phyloP scores from a whole-genome alignment of 37 sponge, comb jelly and placozoan genomes.

The Diacarnus erythraeanus region DNA sequence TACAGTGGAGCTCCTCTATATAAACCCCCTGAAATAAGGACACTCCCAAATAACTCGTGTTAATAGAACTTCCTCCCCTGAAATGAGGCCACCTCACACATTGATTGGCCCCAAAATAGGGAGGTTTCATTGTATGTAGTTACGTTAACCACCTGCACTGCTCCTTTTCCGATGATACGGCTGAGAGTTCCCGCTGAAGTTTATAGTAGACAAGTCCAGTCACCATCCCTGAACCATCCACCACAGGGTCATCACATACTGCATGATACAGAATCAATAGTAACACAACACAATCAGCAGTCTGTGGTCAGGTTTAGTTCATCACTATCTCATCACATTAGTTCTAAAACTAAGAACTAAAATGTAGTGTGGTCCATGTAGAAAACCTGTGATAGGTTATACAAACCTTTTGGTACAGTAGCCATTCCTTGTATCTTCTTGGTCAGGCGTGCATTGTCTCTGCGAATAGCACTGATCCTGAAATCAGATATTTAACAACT shows the following conservation, averaged over 20 bases:
- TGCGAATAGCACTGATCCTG: conserved; percentile 15
- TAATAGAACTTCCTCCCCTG: too few species aligned
- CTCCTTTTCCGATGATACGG: neutral
- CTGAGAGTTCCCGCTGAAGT: neutral
- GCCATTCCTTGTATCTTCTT: conserved; percentile 21
- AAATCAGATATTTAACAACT: neutral
- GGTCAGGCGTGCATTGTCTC: neutral
- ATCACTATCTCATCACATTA: too few species aligned
- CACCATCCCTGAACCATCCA: conserved; percentile 25
- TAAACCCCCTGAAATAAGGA: too few species aligned
- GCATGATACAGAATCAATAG: neutral
- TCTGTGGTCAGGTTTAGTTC: too few species aligned
- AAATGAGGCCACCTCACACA: too few species aligned
- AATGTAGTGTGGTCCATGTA: neutral
- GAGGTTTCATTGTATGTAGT: too few species aligned
- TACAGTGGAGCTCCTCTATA: too few species aligned
- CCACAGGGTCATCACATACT: neutral
- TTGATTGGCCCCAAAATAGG: too few species aligned
- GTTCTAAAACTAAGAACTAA: too few species aligned
- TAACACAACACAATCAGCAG: too few species aligned
- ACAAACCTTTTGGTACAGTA: conserved; percentile 12
- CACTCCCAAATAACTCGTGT: too few species aligned
- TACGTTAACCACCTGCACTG: neutral
- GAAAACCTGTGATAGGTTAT: too few species aligned
- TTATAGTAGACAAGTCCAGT: conserved; percentile 26